Percentiles rank a stretch among this genome's conserved stretches.
These are phyloP conservation scores for Coenonympha glycerion DNA, from an alignment of 2,888 invertebrate genomes.

Conservation along the genomic window DNA sequence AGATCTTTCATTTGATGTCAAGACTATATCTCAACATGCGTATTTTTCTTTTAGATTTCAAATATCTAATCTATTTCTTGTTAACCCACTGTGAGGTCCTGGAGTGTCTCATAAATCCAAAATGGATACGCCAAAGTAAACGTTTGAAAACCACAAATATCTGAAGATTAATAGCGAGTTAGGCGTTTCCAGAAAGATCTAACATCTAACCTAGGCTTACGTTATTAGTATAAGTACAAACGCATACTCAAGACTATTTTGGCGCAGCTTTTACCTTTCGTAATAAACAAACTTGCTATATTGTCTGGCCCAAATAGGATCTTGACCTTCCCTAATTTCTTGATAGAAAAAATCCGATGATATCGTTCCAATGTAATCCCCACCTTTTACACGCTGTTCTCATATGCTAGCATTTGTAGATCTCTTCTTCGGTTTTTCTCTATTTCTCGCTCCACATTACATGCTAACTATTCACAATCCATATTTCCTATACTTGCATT, in stretches of 20 bases:
- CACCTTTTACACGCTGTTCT: too few relatives aligned
- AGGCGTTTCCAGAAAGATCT: conserved; percentile 24
- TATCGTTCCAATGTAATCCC: too few relatives aligned
- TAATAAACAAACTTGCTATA: background rate
- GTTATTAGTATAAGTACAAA: conserved; percentile 41
- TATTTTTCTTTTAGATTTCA: background rate
- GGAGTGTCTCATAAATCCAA: conserved; percentile 16
- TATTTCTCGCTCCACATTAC: too few relatives aligned
- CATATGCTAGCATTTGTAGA: too few relatives aligned
- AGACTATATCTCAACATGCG: too few relatives aligned
- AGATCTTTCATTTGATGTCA: too few relatives aligned
- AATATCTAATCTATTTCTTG: background rate
- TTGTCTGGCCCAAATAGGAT: too few relatives aligned
- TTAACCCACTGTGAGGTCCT: conserved; percentile 10
- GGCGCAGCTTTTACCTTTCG: background rate
- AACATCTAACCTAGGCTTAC: conserved; percentile 12
- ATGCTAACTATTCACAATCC: too few relatives aligned
- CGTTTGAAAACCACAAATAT: conserved; percentile 11
- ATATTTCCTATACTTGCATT: too few relatives aligned
- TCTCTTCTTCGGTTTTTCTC: too few relatives aligned
- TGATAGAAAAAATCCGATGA: too few relatives aligned
- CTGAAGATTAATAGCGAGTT: conserved; percentile 19
- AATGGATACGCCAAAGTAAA: conserved; percentile 6
- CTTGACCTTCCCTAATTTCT: too few relatives aligned
- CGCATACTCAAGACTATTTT: background rate